Evolutionary conservation across 2,888 invertebrate genomes (phyloP).

Genomic region (Eugnorisma glareosa): DNA sequence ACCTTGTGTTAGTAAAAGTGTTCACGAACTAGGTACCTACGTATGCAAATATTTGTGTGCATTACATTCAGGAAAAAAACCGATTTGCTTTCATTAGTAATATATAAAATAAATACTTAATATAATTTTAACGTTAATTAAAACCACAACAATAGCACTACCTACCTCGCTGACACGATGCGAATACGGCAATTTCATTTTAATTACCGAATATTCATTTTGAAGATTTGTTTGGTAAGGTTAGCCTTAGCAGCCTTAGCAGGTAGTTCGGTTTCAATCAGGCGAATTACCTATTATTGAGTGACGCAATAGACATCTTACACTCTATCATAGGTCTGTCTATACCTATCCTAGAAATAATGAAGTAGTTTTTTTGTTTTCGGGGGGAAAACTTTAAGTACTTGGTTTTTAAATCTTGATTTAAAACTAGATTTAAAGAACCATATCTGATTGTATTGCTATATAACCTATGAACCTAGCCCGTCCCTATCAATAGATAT

Average conservation of each 20-base stretch:
- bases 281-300: background rate
- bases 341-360: background rate
- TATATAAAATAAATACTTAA: constrained; percentile 5
- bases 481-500: background rate
- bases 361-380: background rate
- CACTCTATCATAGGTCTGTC: background rate
- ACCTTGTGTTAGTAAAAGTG: constrained; percentile 3
- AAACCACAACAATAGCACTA: background rate
- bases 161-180: background rate
- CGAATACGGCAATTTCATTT: background rate
- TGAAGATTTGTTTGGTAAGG: background rate
- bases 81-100: background rate
- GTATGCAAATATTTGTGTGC: background rate
- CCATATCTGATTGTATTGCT: background rate
- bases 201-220: background rate
- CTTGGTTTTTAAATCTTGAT: background rate
- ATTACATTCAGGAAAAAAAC: background rate
- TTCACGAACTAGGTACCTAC: background rate
- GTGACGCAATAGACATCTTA: background rate
- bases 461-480: background rate
- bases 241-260: too few species aligned
- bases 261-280: background rate
- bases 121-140: background rate
- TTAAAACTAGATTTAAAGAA: constrained; percentile 10
- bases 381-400: background rate